Conservation (phyloP, 2,797 vertebrate genomes). For the Paedocypris micromegethes region DNA sequence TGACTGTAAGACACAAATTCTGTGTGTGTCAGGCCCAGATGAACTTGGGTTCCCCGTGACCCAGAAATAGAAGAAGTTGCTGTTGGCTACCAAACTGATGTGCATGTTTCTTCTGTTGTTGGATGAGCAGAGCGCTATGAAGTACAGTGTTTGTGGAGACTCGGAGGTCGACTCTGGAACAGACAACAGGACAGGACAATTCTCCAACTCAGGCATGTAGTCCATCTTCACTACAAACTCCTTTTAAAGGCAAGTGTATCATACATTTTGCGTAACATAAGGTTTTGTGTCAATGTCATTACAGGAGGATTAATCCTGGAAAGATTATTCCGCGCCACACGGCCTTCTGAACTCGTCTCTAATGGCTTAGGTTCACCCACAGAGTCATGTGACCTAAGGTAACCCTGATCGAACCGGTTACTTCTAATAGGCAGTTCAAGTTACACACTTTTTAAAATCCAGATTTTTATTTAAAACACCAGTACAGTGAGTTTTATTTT, state of each 20-base stretch:
- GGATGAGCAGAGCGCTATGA: slow-evolving; percentile 61
- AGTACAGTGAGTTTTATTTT: too few species aligned
- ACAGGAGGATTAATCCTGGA: slow-evolving; percentile 51
- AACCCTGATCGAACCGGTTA: slow-evolving; percentile 25
- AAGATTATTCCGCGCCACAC: slow-evolving; percentile 57
- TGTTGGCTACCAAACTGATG: too few species aligned
- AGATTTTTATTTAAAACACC: too few species aligned
- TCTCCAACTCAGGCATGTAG: slow-evolving; percentile 47
- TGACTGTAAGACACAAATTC: too few species aligned
- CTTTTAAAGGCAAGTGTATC: too few species aligned
- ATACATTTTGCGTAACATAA: too few species aligned
- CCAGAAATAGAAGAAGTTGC: too few species aligned
- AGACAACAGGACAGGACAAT: slow-evolving; percentile 53
- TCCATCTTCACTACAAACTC: not conserved
- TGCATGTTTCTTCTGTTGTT: slow-evolving; percentile 44
- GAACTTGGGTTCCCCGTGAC: too few species aligned
- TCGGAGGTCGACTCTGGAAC: slow-evolving; percentile 59
- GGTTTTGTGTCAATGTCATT: too few species aligned
- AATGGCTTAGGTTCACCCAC: slow-evolving; percentile 57
- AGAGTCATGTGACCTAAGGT: slow-evolving; percentile 83
- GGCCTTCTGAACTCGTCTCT: slow-evolving; percentile 51
- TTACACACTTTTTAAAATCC: too few species aligned
- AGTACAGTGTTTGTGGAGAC: slow-evolving; percentile 55
- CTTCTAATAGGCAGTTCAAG: too few species aligned
- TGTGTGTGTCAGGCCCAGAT: too few species aligned